These are phyloP conservation scores for Stichodactyla mertensii DNA, from an alignment of 64 coral and sea anemone species.

Conservation along the genomic window DNA sequence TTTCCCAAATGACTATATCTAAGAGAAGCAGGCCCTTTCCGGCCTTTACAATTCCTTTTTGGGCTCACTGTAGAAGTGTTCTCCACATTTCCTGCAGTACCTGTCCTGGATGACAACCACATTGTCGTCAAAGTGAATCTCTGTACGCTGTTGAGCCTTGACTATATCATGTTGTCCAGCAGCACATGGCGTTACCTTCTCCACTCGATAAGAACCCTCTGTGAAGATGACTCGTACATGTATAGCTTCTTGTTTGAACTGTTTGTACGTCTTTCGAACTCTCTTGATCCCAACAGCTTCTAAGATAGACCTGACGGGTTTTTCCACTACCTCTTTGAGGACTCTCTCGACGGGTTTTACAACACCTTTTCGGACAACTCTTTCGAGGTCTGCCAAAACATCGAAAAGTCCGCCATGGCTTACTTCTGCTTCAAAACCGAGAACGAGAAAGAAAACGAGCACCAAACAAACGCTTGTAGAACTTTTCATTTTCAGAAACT, in stretches of 20 bases:
- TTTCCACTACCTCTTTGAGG: constrained; percentile 38
- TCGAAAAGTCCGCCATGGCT: neutral
- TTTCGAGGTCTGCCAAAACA: constrained; percentile 10
- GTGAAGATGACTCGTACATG: constrained; percentile 64
- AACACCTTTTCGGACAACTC: neutral
- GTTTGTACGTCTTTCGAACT: constrained; percentile 56
- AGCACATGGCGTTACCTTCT: constrained; percentile 48
- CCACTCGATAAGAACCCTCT: constrained; percentile 41
- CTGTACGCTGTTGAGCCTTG: constrained; percentile 49
- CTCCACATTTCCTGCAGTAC: constrained; percentile 70
- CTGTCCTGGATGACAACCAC: constrained; percentile 58
- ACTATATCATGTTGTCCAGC: constrained; percentile 69
- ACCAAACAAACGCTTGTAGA: neutral
- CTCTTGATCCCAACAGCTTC: constrained; percentile 41
- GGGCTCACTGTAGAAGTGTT: constrained; percentile 44
- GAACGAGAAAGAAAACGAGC: neutral
- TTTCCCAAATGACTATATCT: too few relatives aligned
- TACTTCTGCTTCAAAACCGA: neutral
- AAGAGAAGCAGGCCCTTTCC: too few relatives aligned
- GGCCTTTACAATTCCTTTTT: constrained; percentile 40
- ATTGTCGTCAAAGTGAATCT: constrained; percentile 57
- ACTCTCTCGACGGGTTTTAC: constrained; percentile 40
- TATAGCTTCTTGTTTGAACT: constrained; percentile 38
- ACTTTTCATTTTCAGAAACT: neutral
- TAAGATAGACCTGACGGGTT: constrained; percentile 20